These are phyloP conservation scores for Hyles vespertilio DNA, from an alignment of 1,140 invertebrate species.

Conservation along the genomic window DNA sequence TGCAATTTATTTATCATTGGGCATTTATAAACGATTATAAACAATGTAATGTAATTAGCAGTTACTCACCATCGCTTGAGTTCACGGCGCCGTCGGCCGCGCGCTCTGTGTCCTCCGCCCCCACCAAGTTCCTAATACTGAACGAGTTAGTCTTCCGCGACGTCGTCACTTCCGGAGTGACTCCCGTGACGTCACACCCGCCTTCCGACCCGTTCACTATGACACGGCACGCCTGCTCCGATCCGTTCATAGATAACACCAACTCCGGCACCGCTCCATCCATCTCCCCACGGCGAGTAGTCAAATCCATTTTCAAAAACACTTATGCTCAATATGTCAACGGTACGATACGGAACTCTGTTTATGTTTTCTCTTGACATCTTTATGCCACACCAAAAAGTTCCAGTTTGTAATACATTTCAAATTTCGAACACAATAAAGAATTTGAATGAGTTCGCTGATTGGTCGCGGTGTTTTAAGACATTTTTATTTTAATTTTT, in stretches of 20 bases:
- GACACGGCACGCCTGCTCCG: slow-evolving; percentile 47
- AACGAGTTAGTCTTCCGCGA: slow-evolving; percentile 53
- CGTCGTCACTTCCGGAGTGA: slow-evolving; percentile 39
- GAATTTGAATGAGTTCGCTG: no score
- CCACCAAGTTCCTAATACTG: slow-evolving; percentile 58
- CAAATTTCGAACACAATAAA: background rate
- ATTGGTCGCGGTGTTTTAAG: no score
- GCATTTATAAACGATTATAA: background rate
- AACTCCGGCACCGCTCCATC: slow-evolving; percentile 29
- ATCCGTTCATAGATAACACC: slow-evolving; percentile 35
- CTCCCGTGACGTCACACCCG: slow-evolving; percentile 45
- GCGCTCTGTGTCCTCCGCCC: slow-evolving; percentile 48
- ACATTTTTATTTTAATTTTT: no score
- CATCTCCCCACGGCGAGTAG: slow-evolving; percentile 51
- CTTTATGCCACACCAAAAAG: slow-evolving; percentile 9
- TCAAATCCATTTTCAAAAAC: slow-evolving; percentile 61
- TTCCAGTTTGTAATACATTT: slow-evolving; percentile 9
- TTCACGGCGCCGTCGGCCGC: slow-evolving; percentile 50
- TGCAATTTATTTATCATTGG: background rate
- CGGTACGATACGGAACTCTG: background rate
- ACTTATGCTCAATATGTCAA: slow-evolving; percentile 5
- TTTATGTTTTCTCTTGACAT: slow-evolving; percentile 14
- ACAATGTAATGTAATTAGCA: background rate
- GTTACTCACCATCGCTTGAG: slow-evolving; percentile 48
- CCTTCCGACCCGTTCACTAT: slow-evolving; percentile 44